These are phyloP conservation scores for Schizothorax lantsangensis DNA, from an alignment of 2,797 vertebrate genomes.

Conservation along the genomic window DNA sequence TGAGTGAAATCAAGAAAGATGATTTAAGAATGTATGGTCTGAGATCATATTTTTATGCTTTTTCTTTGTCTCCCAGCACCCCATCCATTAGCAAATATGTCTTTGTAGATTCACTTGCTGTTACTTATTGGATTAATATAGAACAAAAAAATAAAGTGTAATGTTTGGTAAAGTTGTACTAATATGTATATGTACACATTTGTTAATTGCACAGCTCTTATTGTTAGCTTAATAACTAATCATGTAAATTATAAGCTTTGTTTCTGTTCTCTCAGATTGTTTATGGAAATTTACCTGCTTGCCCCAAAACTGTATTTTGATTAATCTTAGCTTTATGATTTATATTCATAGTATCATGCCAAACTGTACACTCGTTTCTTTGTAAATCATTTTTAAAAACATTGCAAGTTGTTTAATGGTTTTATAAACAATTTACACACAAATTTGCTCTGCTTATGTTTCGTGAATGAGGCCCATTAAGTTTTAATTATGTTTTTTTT, in stretches of 20 bases:
- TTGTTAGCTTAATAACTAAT: constrained; percentile 46
- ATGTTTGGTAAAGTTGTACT: constrained; percentile 53
- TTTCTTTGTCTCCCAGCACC: constrained; percentile 7
- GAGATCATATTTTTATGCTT: constrained; percentile 26
- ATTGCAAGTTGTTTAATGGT: not conserved
- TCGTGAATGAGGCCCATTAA: not conserved
- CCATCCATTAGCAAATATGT: constrained; percentile 1
- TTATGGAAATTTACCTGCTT: constrained; percentile 40
- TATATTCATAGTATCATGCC: constrained; percentile 29
- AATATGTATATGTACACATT: constrained; percentile 55
- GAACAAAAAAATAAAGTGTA: constrained; percentile 46
- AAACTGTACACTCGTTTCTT: constrained; percentile 45
- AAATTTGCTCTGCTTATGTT: constrained; percentile 5
- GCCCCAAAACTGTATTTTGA: constrained; percentile 38
- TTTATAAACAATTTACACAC: not conserved
- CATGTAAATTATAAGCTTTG: constrained; percentile 45
- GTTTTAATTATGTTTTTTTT: too few species aligned
- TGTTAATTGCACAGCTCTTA: constrained; percentile 44
- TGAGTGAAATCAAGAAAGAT: constrained; percentile 28
- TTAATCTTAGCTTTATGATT: constrained; percentile 8
- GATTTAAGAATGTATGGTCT: constrained; percentile 29
- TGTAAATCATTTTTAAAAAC: constrained; percentile 48
- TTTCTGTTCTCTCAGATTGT: constrained; percentile 30
- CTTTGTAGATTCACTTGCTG: constrained; percentile 5
- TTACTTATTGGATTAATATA: constrained; percentile 46